Evolutionary conservation across 2,888 invertebrate species (phyloP), one percentile per base, ranked within the genome.

Genomic region (Yponomeuta evonymella): DNA sequence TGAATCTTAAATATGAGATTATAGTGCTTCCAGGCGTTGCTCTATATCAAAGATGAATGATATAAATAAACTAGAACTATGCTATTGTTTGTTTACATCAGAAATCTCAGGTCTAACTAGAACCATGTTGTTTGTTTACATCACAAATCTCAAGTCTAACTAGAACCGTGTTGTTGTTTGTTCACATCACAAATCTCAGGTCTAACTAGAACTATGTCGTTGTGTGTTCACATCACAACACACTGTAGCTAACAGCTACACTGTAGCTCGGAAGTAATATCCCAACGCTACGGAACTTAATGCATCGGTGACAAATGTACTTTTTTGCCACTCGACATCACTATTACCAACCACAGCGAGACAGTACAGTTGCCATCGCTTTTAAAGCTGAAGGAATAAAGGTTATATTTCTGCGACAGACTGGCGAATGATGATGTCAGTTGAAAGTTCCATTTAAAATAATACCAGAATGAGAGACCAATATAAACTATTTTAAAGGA

Each of bases 231-330:
- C 6, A 8, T 43, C 1, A 43, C 3, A 73, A 65, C 77, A 76
- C 51, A 69, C 77, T 75, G 76, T 68, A 71, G 73, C 76, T 75
- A 74, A 72, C 74, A 73, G 23, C 23, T 23, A 23, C 23, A 23
- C 23, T 71, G 48, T 48, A 68, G 71, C 70, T 72, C 70, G 72
- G 71, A 73, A 73, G 72, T 67, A 36, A 36, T 67, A 67, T 15
- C 67, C n/a, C 9, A 67, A 43, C n/a, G 36, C 43, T n/a, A 15
- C 67, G 67, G 66, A 67, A 67, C 67, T 67, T 67, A 67, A 67
- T 67, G 67, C 67, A 67, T 43, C 36, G 36, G 43, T 36, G 67
- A 67, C 43, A 67, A 43, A 67, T 67, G 43, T 15, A 43, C 67
- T 43, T 43, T 36, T 67, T 70, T 65, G 64, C 30, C 63, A 67